phyloP scores from a whole-genome alignment of 1,140 invertebrate species.

The Drosophila gunungcola region DNA sequence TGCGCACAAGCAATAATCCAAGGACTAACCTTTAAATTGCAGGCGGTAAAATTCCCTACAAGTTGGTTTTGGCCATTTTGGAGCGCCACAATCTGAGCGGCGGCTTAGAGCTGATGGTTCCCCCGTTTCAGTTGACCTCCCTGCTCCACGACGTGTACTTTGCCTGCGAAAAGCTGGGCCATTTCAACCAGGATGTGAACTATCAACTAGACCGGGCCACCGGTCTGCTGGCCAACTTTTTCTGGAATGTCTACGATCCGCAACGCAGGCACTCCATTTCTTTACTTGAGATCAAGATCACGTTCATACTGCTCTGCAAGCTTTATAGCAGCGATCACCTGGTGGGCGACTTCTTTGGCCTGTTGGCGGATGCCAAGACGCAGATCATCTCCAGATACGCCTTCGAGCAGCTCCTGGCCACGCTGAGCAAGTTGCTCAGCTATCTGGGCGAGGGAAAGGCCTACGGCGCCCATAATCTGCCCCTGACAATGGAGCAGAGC shows the following conservation, averaged over 20 bases:
- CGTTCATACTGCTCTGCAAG: slow-evolving; percentile 77
- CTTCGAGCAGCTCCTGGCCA: slow-evolving; percentile 72
- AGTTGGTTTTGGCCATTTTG: slow-evolving; percentile 71
- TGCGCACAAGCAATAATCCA: no score
- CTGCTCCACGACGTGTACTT: slow-evolving; percentile 79
- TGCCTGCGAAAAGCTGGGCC: slow-evolving; percentile 78
- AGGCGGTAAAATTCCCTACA: slow-evolving; percentile 77
- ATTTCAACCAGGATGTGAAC: slow-evolving; percentile 55
- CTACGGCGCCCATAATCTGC: slow-evolving; percentile 77
- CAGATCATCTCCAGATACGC: slow-evolving; percentile 70
- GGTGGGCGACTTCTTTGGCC: slow-evolving; percentile 62
- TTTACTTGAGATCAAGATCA: slow-evolving; percentile 75
- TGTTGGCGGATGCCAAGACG: slow-evolving; percentile 60
- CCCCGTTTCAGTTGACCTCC: slow-evolving; percentile 77
- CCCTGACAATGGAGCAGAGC: slow-evolving; percentile 65
- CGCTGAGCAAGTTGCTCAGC: slow-evolving; percentile 67
- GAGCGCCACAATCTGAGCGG: slow-evolving; percentile 71
- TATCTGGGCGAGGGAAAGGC: slow-evolving; percentile 75
- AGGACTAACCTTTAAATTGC: background rate
- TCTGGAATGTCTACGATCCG: slow-evolving; percentile 84
- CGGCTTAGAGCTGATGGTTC: slow-evolving; percentile 71
- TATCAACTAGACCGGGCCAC: slow-evolving; percentile 67
- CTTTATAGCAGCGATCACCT: slow-evolving; percentile 68
- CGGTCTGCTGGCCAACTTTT: slow-evolving; percentile 69
- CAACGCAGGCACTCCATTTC: slow-evolving; percentile 76